Evolutionary conservation across 1,140 invertebrate species (phyloP).

Genomic region (Plodia interpunctella): DNA sequence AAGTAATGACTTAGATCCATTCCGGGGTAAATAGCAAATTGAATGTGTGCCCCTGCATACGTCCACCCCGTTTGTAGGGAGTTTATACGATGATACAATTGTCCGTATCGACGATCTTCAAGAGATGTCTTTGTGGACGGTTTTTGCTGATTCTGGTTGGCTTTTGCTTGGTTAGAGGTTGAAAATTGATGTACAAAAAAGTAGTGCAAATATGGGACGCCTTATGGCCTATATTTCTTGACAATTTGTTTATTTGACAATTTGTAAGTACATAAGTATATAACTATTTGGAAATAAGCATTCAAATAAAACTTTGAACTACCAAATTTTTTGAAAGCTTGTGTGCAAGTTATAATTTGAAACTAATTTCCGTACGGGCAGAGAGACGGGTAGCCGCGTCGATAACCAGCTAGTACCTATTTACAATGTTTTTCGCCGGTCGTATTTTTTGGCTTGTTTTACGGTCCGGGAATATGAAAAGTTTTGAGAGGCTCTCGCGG

Average conservation of each 20-base stretch:
- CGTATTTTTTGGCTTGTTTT: slow-evolving; percentile 74
- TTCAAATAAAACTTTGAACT: too few relatives aligned
- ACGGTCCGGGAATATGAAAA: slow-evolving; percentile 74
- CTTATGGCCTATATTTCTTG: too few relatives aligned
- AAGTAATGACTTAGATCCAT: slow-evolving; percentile 77
- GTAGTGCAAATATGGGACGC: too few relatives aligned
- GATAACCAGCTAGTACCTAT: slow-evolving; percentile 65
- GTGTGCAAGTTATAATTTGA: slow-evolving; percentile 60
- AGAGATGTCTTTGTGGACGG: slow-evolving; percentile 1
- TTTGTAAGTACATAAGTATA: too few relatives aligned
- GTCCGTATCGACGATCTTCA: slow-evolving; percentile 6
- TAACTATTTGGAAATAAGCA: too few relatives aligned
- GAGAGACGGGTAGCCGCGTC: slow-evolving; percentile 42
- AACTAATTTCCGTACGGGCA: slow-evolving; percentile 55
- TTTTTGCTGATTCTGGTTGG: slow-evolving; percentile 6
- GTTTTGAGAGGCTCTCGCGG: slow-evolving; percentile 70
- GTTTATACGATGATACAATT: slow-evolving; percentile 17
- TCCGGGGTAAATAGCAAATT: slow-evolving; percentile 77
- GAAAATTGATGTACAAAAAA: not conserved
- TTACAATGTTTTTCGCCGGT: slow-evolving; percentile 75
- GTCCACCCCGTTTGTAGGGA: slow-evolving; percentile 23
- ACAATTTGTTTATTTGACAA: too few relatives aligned
- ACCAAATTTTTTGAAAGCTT: slow-evolving; percentile 5
- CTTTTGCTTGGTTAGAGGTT: not conserved
- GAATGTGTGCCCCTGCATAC: slow-evolving; percentile 56